Base-by-base conservation (phyloP, 2,888 invertebrate genomes). In the Tachina fera region DNA sequence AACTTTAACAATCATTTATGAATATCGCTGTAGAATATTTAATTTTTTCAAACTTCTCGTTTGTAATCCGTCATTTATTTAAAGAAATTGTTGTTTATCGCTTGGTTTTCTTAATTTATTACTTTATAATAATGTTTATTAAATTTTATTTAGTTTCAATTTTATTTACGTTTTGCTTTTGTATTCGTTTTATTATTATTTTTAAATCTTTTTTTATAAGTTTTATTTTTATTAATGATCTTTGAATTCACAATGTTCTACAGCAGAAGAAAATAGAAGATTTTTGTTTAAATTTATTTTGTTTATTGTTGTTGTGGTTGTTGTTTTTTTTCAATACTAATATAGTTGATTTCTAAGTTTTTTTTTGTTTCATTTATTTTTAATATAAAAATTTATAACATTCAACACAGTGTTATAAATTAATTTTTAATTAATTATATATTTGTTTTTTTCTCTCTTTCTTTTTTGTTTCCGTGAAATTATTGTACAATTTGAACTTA, bases 401-500 rank as follows among this genome's bases (percentile, higher is more conserved):
- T 84, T 82, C 56, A 82, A 83, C 75, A 80, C 79, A 68, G 41
- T 74, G 76, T 76, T 80, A 75, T 81, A 80, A 84, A 83, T 83
- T 70, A 76, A 58, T 61, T 81, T 78, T 87, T 76, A 43, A 60
- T 71, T 47, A 63, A 39, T 79, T 71, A 31, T 31, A 31, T 31
- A 31, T 4, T 63, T 68, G 39, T 9, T 16, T 67, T 77, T 75
- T 53, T 16, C 11, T 53, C 65, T 68, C 22, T 81, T 6, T 67
- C 56, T 56, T 49, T 61, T 56, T 49, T 65, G 72, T 68, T 49
- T 85, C 85, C 72, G 39, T 61, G 81, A 90, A 90, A 90, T 90
- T 90, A 90, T 90, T 90, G 90, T 90, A 90, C 90, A 90, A 89
- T 89, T 90, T 90, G 89, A 90, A 90, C 90, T 89, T 90, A 90